These are phyloP conservation scores for Paraescarpia echinospica DNA, from an alignment of 1,140 invertebrate genomes.

Conservation along the genomic window DNA sequence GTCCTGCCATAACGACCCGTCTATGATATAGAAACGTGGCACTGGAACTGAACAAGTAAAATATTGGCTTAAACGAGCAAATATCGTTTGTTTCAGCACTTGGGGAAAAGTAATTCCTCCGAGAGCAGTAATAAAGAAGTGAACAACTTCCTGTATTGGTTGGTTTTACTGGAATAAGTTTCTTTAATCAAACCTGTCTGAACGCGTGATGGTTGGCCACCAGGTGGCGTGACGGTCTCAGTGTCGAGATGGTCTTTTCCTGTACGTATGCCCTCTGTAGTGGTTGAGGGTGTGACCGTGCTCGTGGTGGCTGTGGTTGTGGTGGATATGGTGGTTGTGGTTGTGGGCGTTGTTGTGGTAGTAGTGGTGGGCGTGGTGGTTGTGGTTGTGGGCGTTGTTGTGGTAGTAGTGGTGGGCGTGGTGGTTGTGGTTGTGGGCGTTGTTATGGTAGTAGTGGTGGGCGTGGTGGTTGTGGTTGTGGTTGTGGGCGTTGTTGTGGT, in stretches of 20 bases:
- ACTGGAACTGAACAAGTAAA: too few species aligned
- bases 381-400: neutral
- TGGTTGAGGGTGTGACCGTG: neutral
- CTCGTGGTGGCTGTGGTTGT: neutral
- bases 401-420: conserved; percentile 11
- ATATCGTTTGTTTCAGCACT: too few species aligned
- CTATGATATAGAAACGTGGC: too few species aligned
- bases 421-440: conserved; percentile 12
- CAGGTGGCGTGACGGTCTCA: neutral
- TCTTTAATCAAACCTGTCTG: neutral
- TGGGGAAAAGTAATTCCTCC: neutral
- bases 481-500: neutral
- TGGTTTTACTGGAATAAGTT: neutral
- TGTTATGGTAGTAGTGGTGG: neutral
- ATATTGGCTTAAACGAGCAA: too few species aligned
- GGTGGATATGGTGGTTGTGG: conserved; percentile 2
- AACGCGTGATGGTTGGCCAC: neutral
- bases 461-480: conserved; percentile 13
- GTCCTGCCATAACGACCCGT: too few species aligned
- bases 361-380: conserved; percentile 8
- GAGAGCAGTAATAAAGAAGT: too few species aligned
- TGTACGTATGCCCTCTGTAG: neutral
- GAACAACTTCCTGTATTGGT: neutral
- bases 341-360: neutral
- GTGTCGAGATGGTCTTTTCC: neutral